Conservation (phyloP, 2,797 vertebrate species). For the Hoplostethus mediterraneus region DNA sequence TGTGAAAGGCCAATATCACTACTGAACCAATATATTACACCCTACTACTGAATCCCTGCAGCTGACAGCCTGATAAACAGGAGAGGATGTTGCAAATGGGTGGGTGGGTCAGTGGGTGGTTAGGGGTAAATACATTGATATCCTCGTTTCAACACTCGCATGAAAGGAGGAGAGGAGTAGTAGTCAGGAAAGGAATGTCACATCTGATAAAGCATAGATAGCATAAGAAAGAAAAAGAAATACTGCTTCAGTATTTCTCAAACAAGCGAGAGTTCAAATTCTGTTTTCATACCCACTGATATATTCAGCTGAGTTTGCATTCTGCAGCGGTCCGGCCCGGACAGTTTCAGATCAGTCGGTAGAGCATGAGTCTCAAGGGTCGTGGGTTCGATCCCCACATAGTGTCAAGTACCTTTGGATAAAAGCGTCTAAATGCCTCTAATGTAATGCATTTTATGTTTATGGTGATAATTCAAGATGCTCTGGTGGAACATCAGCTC, state of each 20-base stretch:
- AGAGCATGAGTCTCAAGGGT: too few relatives aligned
- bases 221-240: not conserved
- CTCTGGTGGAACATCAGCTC: conserved; percentile 32
- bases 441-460: conserved; percentile 20
- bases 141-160: conserved; percentile 18
- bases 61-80: not conserved
- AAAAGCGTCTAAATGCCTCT: too few relatives aligned
- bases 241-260: conserved; percentile 8
- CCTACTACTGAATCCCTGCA: not conserved
- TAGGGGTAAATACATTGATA: conserved; percentile 8
- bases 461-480: conserved; percentile 50
- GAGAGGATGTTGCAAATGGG: too few relatives aligned
- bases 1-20: not conserved
- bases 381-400: too few relatives aligned
- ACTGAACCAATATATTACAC: conserved; percentile 10
- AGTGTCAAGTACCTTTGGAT: too few relatives aligned
- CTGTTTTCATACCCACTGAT: conserved; percentile 48
- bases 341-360: too few relatives aligned
- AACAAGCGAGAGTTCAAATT: not conserved
- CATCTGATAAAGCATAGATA: conserved; percentile 9
- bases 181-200: not conserved
- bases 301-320: conserved; percentile 41
- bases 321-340: not conserved
- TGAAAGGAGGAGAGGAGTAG: conserved; percentile 5
- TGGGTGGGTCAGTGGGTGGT: conserved; percentile 2